phyloP scores from a whole-genome alignment of 1,140 invertebrate species.

The Ceratosolen solmsi region DNA sequence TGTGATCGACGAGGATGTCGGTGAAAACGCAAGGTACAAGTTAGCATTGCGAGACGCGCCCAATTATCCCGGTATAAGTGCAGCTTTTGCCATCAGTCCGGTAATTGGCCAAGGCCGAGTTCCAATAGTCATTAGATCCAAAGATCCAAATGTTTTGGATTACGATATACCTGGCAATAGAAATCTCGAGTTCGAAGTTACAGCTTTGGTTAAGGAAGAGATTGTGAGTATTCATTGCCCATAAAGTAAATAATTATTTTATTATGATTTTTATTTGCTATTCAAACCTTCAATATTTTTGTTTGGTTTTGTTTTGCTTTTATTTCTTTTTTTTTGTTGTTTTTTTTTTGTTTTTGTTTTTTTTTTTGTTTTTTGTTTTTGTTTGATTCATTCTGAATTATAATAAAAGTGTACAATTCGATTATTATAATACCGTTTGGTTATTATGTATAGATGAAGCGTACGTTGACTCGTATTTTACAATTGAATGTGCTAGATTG shows the following conservation, averaged over 20 bases:
- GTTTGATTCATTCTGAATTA: too few relatives aligned
- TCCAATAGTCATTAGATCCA: constrained; percentile 82
- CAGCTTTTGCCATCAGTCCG: constrained; percentile 80
- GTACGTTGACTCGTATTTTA: too few relatives aligned
- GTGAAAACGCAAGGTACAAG: constrained; percentile 83
- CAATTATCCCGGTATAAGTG: constrained; percentile 75
- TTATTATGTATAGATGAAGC: too few relatives aligned
- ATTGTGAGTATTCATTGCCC: constrained; percentile 59
- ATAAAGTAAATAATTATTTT: too few relatives aligned
- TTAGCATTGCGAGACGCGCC: constrained; percentile 77
- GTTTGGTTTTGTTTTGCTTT: too few relatives aligned
- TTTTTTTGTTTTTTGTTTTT: background rate
- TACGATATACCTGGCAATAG: constrained; percentile 80
- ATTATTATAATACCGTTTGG: too few relatives aligned
- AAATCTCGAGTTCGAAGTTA: constrained; percentile 82
- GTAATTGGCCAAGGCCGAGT: constrained; percentile 81
- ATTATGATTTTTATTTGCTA: too few relatives aligned
- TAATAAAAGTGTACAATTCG: too few relatives aligned
- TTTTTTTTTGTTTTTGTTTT: background rate
- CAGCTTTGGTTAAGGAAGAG: constrained; percentile 77
- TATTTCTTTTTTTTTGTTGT: background rate
- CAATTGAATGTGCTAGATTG: too few relatives aligned
- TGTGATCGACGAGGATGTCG: constrained; percentile 83
- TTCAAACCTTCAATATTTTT: too few relatives aligned
- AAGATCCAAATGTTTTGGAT: constrained; percentile 79